Percentiles rank a stretch among this genome's conserved stretches.
Conservation (phyloP, 1,140 invertebrate species). For the Lepidurus couesii region DNA sequence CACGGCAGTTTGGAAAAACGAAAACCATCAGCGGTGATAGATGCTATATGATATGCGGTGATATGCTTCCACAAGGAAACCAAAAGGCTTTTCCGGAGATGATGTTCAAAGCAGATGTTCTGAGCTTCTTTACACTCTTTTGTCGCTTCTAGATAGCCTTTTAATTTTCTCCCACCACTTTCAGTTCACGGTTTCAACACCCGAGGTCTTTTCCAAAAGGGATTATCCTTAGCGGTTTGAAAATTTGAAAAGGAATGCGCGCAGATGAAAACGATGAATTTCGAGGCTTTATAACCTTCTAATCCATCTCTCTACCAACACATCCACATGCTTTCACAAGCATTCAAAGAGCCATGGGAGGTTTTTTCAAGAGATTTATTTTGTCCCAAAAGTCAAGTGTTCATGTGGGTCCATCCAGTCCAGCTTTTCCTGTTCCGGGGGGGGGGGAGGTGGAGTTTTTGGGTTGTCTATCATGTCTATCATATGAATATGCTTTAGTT, state of each 20-base stretch:
- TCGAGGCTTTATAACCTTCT: background rate
- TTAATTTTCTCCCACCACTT: background rate
- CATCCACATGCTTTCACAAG: no score
- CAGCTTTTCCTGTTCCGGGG: background rate
- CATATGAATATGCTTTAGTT: no score
- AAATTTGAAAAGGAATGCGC: no score
- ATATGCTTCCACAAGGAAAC: background rate
- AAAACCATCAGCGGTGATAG: no score
- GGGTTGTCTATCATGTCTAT: no score
- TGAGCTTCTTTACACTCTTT: background rate
- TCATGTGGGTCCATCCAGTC: background rate
- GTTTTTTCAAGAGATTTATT: background rate
- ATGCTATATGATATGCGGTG: no score
- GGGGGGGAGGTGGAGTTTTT: no score
- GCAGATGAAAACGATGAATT: no score
- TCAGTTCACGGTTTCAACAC: no score
- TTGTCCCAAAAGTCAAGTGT: conserved; percentile 11
- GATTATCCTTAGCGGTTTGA: no score
- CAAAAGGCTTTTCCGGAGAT: background rate
- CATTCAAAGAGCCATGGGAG: background rate
- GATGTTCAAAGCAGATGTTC: conserved; percentile 11
- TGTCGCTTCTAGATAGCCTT: background rate
- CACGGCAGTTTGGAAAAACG: no score
- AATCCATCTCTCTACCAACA: background rate
- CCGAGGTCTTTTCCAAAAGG: no score